Percentiles rank a stretch among this genome's conserved stretches.
These are phyloP conservation scores for Empidonax traillii DNA, from an alignment of 2,113 vertebrate species.

Conservation along the genomic window DNA sequence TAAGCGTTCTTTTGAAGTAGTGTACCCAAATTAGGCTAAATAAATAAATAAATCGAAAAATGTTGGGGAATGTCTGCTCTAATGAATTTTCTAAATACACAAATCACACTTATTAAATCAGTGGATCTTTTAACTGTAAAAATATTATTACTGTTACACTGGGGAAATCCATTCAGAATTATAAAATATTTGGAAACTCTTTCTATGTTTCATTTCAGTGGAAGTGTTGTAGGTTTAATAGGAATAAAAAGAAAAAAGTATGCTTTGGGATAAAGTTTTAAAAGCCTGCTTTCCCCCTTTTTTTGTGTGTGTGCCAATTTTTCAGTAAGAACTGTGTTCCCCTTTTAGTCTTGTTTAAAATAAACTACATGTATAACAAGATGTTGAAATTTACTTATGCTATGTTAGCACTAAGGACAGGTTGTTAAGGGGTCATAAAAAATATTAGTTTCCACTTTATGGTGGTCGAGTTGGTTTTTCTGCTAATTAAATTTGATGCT, in stretches of 20 bases:
- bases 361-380: slow-evolving; percentile 35
- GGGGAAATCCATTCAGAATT: slow-evolving; percentile 56
- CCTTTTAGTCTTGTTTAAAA: slow-evolving; percentile 48
- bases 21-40: slow-evolving; percentile 73
- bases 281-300: background rate
- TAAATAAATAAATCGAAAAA: slow-evolving; percentile 68
- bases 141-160: slow-evolving; percentile 57
- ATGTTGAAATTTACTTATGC: slow-evolving; percentile 43
- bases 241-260: background rate
- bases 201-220: slow-evolving; percentile 1
- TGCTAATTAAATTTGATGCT: slow-evolving; percentile 8
- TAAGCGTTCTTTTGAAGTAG: slow-evolving; percentile 75
- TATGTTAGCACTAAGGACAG: slow-evolving; percentile 46
- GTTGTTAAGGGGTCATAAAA: slow-evolving; percentile 66
- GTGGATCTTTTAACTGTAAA: slow-evolving; percentile 65
- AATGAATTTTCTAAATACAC: slow-evolving; percentile 64
- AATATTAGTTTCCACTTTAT: slow-evolving; percentile 52
- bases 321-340: slow-evolving; percentile 13
- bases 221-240: background rate
- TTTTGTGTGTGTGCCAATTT: slow-evolving; percentile 29
- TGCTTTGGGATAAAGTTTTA: slow-evolving; percentile 1
- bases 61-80: slow-evolving; percentile 56
- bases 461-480: background rate
- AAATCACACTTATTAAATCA: slow-evolving; percentile 69
- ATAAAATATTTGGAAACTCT: slow-evolving; percentile 47